Evolutionary conservation across 23 tunicate species (phyloP).

Genomic region (Clavelina lepadiformis): DNA sequence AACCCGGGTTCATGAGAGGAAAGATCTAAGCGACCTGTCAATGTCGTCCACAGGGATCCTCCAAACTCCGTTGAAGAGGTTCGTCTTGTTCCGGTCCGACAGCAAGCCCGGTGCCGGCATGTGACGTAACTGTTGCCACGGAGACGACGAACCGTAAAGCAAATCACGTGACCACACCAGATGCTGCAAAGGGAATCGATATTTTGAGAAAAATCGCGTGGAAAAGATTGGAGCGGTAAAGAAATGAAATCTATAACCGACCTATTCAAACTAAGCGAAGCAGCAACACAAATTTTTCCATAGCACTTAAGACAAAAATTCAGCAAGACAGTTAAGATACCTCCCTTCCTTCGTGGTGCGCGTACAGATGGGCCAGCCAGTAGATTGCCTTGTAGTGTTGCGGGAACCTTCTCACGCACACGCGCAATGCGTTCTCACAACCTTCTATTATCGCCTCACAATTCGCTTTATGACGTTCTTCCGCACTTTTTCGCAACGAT

Average conservation of each 20-base stretch:
- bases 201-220: background rate
- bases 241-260: too few relatives aligned
- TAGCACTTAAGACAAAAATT: too few relatives aligned
- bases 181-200: constrained; percentile 45
- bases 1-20: too few relatives aligned
- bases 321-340: constrained; percentile 11
- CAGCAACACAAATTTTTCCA: too few relatives aligned
- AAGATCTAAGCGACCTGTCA: constrained; percentile 64
- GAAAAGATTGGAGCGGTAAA: background rate
- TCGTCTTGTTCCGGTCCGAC: constrained; percentile 89
- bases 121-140: constrained; percentile 62
- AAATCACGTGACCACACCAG: constrained; percentile 71
- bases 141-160: constrained; percentile 30
- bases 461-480: constrained; percentile 8
- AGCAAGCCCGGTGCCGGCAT: constrained; percentile 86
- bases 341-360: constrained; percentile 18
- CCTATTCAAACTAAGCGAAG: too few relatives aligned
- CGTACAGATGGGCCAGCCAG: constrained; percentile 76
- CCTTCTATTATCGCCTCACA: constrained; percentile 43
- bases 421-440: constrained; percentile 57
- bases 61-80: constrained; percentile 99
- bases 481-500: too few relatives aligned
- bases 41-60: constrained; percentile 92
- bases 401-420: constrained; percentile 74
- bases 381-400: constrained; percentile 87